Evolutionary conservation across 2,888 invertebrate species (phyloP).

Genomic region (Bugula neritina): DNA sequence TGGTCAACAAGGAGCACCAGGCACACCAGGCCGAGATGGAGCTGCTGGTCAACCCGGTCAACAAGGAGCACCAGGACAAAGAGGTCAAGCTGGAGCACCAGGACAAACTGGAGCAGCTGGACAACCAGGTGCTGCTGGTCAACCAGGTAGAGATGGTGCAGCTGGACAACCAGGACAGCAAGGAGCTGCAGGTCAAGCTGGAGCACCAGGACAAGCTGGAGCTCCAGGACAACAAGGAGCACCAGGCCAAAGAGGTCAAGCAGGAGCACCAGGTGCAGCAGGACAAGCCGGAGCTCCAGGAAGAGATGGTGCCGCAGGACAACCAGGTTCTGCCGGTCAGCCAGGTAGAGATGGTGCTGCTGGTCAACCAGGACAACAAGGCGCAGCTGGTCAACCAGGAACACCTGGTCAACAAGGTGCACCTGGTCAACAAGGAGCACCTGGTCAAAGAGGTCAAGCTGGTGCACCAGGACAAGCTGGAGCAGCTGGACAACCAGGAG

Average conservation of each 20-base stretch:
- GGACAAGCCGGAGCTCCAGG: conserved; percentile 26
- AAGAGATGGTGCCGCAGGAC: conserved; percentile 1
- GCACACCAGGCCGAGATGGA: neutral
- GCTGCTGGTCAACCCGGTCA: neutral
- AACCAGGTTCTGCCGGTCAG: neutral
- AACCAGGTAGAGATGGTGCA: conserved; percentile 11
- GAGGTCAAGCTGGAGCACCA: neutral
- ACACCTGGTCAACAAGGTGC: neutral
- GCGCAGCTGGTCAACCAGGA: neutral
- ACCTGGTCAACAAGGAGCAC: neutral
- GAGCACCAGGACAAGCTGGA: conserved; percentile 19
- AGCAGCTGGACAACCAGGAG: neutral
- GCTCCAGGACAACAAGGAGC: conserved; percentile 2
- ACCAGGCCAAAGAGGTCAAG: conserved; percentile 24
- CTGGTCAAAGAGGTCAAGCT: neutral
- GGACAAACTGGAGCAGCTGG: conserved; percentile 18
- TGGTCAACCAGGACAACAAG: neutral
- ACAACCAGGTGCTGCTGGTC: conserved; percentile 17
- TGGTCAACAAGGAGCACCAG: neutral
- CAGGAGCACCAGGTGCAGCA: neutral
- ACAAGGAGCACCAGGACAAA: neutral
- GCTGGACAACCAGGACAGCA: neutral
- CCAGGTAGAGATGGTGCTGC: neutral
- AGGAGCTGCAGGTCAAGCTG: neutral
- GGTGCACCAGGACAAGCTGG: neutral